phyloP scores from a whole-genome alignment of 2,888 invertebrate genomes.

The Polyommatus iphigenia region DNA sequence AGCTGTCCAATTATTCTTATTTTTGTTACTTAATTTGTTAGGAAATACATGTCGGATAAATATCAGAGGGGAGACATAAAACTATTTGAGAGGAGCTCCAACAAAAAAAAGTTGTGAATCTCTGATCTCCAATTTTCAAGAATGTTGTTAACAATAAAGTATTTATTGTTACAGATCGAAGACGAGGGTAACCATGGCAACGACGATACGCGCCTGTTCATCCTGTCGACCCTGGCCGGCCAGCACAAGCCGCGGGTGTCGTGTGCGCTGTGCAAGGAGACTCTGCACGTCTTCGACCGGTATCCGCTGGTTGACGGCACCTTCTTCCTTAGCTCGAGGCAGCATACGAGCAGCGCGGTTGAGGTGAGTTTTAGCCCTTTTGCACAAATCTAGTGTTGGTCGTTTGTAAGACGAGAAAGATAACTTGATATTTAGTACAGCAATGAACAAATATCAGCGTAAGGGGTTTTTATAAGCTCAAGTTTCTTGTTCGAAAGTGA shows the following conservation, averaged over 20 bases:
- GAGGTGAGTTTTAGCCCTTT: slow-evolving; percentile 81
- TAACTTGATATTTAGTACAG: too few species aligned
- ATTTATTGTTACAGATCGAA: slow-evolving; percentile 89
- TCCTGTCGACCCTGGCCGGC: slow-evolving; percentile 95
- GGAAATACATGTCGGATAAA: background rate
- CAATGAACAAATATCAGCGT: too few species aligned
- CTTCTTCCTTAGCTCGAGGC: slow-evolving; percentile 97
- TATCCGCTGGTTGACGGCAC: slow-evolving; percentile 99
- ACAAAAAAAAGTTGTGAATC: background rate
- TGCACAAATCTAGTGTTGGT: background rate
- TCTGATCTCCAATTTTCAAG: background rate
- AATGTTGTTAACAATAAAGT: background rate
- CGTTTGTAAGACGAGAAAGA: too few species aligned
- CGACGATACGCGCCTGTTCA: slow-evolving; percentile 98
- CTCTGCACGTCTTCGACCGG: slow-evolving; percentile 96
- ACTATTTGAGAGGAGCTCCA: background rate
- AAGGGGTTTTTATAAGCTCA: background rate
- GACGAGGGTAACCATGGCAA: slow-evolving; percentile 99
- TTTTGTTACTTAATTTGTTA: background rate
- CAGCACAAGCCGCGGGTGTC: slow-evolving; percentile 92
- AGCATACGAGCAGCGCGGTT: slow-evolving; percentile 92
- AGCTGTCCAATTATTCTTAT: background rate
- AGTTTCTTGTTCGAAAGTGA: background rate
- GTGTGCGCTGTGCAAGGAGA: slow-evolving; percentile 93
- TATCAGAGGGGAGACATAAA: background rate